Base-by-base conservation (phyloP, 2,113 vertebrate species). In the Sisor rabdophorus region DNA sequence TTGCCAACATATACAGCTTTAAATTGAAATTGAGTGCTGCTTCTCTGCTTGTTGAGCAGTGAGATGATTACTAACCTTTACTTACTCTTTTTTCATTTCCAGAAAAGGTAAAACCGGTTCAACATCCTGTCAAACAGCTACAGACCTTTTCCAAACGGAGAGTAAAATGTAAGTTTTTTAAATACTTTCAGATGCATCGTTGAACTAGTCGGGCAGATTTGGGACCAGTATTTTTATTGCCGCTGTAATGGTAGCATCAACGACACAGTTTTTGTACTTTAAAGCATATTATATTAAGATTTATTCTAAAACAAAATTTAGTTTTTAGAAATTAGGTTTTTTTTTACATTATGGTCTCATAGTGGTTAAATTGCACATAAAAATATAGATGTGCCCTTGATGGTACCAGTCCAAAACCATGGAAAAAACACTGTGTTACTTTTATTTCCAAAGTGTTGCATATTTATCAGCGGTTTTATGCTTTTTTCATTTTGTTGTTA, bases 141-240 rank as follows among this genome's bases (percentile, higher is more conserved):
- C 50, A 6, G 36, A 68, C 1, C 11, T 55, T 68, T 30, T 67
- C 47, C 40, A 69, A 63, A 9, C 55, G 44, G 65, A 76, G 36
- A 59, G 63, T 20, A 11, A 81, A 78, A 48, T 79, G 82, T 83
- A 70, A 81, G 82, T 61, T 12, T 36, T 36, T 19, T 19, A 30
- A 40, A 30, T 24, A 63, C 50, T 75, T 55, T 26, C 44, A 48
- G 10, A 61, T 44, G 32, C 12, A 48, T 30, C 15, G 2, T n/a
- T 59, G 71, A 44, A 59, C 17, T n/a, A 47, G 20, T 8, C 30
- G 16, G 50, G 44, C 55, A 60, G 40, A 24, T 74, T 11, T 61
- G 12, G 28, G 71, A 28, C 13, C 53, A 28, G 47, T 52, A 32
- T 8, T 32, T 26, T 11, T 53, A 32, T 64, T 40, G n/a, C 24